A percentile compares a stretch with the other conserved stretches of the same genome.
These are phyloP conservation scores for Saguinus midas DNA, from an alignment of 2,113 vertebrate genomes.

Conservation along the genomic window DNA sequence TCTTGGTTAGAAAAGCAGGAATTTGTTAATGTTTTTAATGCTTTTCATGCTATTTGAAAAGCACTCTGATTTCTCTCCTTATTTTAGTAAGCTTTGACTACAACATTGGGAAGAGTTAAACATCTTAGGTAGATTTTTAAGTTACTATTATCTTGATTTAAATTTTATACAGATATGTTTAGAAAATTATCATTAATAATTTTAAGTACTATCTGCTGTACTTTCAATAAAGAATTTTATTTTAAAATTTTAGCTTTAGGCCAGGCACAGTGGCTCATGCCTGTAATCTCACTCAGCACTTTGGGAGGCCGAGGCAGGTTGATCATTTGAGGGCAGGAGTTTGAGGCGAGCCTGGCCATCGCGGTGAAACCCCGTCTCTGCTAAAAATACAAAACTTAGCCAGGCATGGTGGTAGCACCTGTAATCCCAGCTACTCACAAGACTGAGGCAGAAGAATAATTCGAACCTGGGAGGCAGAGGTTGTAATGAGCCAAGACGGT, in stretches of 20 bases:
- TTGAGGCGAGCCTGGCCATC: too few relatives aligned
- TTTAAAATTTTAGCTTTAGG: background rate
- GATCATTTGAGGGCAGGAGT: too few relatives aligned
- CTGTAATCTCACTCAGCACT: too few relatives aligned
- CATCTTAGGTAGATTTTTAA: background rate
- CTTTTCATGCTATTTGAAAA: conserved; percentile 41
- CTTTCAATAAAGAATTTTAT: background rate
- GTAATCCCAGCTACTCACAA: too few relatives aligned
- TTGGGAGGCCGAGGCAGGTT: too few relatives aligned
- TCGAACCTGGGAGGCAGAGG: too few relatives aligned
- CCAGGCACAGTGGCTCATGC: too few relatives aligned
- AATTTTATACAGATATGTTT: background rate
- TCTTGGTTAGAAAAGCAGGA: background rate
- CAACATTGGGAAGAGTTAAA: background rate
- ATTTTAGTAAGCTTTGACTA: background rate
- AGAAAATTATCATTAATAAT: background rate
- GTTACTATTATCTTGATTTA: conserved; percentile 10
- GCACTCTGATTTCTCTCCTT: background rate
- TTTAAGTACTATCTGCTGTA: background rate
- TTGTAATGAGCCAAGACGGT: too few relatives aligned
- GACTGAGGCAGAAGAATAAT: too few relatives aligned
- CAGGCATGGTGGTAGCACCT: too few relatives aligned
- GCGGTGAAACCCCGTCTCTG: too few relatives aligned
- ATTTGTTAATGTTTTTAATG: background rate
- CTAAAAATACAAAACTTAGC: too few relatives aligned